Base-by-base conservation (phyloP, 2,797 vertebrate species). In the Heteromormyrus szaboi region DNA sequence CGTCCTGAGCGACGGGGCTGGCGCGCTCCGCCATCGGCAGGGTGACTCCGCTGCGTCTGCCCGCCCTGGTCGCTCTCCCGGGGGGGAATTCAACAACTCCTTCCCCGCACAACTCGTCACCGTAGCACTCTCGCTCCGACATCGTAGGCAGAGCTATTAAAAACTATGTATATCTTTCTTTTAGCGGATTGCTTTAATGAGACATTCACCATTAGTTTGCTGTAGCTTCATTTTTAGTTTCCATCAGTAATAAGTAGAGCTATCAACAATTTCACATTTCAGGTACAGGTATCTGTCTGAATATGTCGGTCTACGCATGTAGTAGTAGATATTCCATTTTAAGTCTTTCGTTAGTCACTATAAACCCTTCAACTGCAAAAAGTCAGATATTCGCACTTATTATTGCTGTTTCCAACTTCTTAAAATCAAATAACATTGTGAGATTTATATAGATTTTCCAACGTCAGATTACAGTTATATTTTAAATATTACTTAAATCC, bases 1-100 rank as follows among this genome's bases (percentile, higher is more conserved):
- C 0, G 91, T 96, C 95, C 92, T 22, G 85, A 51, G 59, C 33
- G 12, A 85, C 85, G 29, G 91, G 94, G 50, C 92, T 92, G 33
- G 91, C 46, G 65, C 93, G 91, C 59, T 91, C 89, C 9, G 86
- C 22, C 86, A 62, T 62, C 17, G 68, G 86, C 22, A 89, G 48
- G 51, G 59, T 65, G 86, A 81, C 89, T 54, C 86, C 89, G 48
- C 89, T 89, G 56, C 89, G 89, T 50, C 87, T 37, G 33, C 79
- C 89, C 6, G 62, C 81, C 59, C 89, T 62, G 48, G n/a, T 17
- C 29, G 53, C 87, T 33, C 89, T 87, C 68, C 85, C 89, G 0
- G 89, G 85, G 44, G 33, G 86, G 76, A 87, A 62, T 44, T 81
- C 86, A 4, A 54, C 53, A 41, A 46, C 86, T 83, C 89, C 89